Evolutionary conservation across 2,113 vertebrate species (phyloP), one percentile per base, ranked within the genome.

Genomic region (Apistogramma diplotaenia): DNA sequence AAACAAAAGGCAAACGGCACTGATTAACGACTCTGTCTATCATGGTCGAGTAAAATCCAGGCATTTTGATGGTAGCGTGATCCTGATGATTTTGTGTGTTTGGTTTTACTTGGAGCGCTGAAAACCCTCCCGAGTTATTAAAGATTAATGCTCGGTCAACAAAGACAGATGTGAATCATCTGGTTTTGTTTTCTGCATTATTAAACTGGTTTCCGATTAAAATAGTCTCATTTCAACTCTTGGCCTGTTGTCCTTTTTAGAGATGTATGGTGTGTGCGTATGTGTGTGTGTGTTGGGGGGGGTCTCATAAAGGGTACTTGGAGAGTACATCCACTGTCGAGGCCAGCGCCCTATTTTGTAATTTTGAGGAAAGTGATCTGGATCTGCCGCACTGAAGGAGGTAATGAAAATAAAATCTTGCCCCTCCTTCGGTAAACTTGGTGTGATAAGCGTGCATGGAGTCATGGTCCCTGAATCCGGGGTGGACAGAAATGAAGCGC

Each of bases 381-480:
- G 62, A n/a, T n/a, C n/a, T n/a, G n/a, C n/a, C n/a, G n/a, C 31
- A 5, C 7, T 31, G 31, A 6, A 31, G 31, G 31, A 6, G 31
- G 31, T 67, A 23, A 67, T 43, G 3, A 0, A 67, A 67, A 46
- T 4, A 46, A 29, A 49, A 0, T 0, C 8, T 10, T 25, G 19
- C 9, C 1, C 49, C 40, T 49, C 37, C 18, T 12, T 67, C 40
- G 49, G 9, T 43, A 67, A 49, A 65, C 43, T 18, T 3, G 0
- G 5, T 35, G 55, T 62, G 56, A 21, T 0, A 65, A 62, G 0
- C n/a, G 25, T 37, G 7, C 0, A 54, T 1, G 0, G 0, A 21
- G 19, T 51, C 23, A 31, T 5, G 12, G 49, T 70, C 12, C 43
- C 43, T 70, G 8, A 27, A 49, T 12, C 15, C 2, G 29, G 3